These are phyloP conservation scores for Petrocephalus schoutedeni DNA, from an alignment of 2,797 vertebrate genomes.

Conservation along the genomic window DNA sequence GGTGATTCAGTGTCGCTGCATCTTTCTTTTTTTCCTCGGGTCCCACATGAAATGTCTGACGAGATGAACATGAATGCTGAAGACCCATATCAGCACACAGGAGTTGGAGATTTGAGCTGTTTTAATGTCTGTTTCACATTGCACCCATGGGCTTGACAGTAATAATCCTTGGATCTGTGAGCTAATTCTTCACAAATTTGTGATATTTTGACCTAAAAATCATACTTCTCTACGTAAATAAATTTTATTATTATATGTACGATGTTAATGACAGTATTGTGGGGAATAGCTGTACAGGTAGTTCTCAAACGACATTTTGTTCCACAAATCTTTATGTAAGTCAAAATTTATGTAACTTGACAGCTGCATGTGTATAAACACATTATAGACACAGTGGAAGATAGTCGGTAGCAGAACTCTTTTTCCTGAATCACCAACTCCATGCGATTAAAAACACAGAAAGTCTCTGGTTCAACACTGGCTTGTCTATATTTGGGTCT, in stretches of 20 bases:
- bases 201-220: too few species aligned
- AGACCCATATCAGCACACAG: background rate
- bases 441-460: background rate
- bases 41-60: background rate
- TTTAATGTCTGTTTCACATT: background rate
- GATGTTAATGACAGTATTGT: too few species aligned
- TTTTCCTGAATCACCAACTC: background rate
- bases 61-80: background rate
- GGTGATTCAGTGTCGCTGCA: slow-evolving; percentile 12
- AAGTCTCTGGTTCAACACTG: background rate
- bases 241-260: too few species aligned
- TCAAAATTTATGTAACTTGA: background rate
- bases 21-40: background rate
- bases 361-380: background rate
- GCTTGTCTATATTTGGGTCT: background rate
- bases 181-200: too few species aligned
- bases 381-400: background rate
- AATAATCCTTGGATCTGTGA: background rate
- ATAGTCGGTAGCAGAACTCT: background rate
- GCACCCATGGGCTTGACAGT: background rate
- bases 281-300: background rate
- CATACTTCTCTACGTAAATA: too few species aligned
- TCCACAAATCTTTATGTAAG: background rate
- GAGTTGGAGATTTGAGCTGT: background rate
- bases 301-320: background rate